Percentiles rank a stretch among this genome's conserved stretches.
Evolutionary conservation across 2,113 vertebrate species (phyloP).

Genomic region (Antechinus stuartii): DNA sequence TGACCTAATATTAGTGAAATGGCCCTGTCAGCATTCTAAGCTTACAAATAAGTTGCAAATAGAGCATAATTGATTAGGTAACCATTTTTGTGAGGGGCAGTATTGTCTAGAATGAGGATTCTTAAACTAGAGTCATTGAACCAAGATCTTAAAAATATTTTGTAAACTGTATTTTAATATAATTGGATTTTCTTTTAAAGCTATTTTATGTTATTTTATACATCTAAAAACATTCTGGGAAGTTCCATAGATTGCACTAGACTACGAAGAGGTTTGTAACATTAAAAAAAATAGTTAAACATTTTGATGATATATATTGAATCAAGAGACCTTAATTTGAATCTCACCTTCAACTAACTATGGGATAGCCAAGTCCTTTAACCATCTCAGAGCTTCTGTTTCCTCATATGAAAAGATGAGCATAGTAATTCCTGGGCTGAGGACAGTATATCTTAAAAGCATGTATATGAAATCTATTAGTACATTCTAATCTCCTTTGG

Average conservation of each 20-base stretch:
- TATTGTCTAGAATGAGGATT: not conserved
- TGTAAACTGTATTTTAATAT: not conserved
- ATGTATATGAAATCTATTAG: not conserved
- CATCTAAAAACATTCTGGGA: not conserved
- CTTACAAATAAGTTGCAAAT: not conserved
- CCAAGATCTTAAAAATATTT: not conserved
- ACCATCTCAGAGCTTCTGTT: not conserved
- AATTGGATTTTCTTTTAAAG: not conserved
- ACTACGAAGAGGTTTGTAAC: not conserved
- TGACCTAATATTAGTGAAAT: not conserved
- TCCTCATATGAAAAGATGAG: not conserved
- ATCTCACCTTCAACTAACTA: not conserved
- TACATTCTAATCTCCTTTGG: not conserved
- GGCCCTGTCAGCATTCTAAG: conserved; percentile 10
- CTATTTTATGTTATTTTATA: not conserved
- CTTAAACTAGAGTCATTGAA: not conserved
- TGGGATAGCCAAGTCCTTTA: not conserved
- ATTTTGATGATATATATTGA: not conserved
- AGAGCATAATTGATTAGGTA: not conserved
- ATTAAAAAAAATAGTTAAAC: not conserved
- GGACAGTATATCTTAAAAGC: not conserved
- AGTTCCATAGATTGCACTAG: not conserved
- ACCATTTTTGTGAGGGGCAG: not conserved
- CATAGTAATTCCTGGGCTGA: not conserved
- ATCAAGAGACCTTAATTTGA: not conserved